phyloP scores from a whole-genome alignment of 1,140 invertebrate species.

The Achroia grisella region DNA sequence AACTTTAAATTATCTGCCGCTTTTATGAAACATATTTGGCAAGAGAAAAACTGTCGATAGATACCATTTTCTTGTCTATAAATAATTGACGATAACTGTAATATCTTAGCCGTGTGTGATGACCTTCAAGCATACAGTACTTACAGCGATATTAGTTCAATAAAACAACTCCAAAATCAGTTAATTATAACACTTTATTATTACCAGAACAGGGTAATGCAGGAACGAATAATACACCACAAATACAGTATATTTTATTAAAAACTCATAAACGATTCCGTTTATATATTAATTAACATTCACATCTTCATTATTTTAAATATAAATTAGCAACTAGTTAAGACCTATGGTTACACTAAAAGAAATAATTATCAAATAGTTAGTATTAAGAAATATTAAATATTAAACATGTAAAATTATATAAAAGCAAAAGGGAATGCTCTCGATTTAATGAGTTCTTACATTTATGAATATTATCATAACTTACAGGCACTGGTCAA shows the following conservation, averaged over 20 bases:
- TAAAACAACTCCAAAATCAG: conserved; percentile 43
- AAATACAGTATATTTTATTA: conserved; percentile 44
- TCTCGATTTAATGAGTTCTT: conserved; percentile 31
- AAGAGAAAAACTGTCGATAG: no score
- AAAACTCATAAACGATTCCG: conserved; percentile 7
- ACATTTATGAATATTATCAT: conserved; percentile 59
- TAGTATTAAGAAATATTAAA: conserved; percentile 1
- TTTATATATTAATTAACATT: conserved; percentile 15
- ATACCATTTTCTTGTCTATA: no score
- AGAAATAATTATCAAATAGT: conserved; percentile 2
- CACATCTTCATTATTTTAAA: conserved; percentile 6
- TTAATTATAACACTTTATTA: conserved; percentile 48
- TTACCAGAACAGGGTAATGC: conserved; percentile 21
- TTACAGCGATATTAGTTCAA: conserved; percentile 36
- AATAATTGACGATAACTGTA: no score
- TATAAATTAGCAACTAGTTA: conserved; percentile 9
- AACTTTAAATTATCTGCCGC: no score
- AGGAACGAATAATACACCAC: conserved; percentile 40
- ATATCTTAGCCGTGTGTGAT: no score
- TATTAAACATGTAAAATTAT: conserved; percentile 18
- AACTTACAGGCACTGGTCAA: conserved; percentile 66
- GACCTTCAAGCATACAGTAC: background rate
- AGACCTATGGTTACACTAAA: conserved; percentile 22
- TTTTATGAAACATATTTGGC: no score
- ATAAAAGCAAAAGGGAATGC: conserved; percentile 35